Evolutionary conservation across 2,113 vertebrate species (phyloP).

Genomic region (Platysteira castanea): DNA sequence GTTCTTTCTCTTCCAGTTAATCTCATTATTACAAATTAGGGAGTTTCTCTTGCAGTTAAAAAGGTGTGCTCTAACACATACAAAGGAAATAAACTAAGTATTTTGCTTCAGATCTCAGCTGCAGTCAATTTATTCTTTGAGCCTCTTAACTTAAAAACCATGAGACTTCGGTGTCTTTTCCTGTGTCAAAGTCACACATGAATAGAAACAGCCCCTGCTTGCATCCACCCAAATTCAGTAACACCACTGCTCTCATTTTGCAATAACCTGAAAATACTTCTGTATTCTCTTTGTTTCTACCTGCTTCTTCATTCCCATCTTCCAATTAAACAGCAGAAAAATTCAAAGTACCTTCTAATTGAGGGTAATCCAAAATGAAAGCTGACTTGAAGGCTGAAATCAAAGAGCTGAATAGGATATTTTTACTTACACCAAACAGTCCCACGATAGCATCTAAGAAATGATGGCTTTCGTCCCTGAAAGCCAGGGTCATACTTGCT

Average conservation of each 20-base stretch:
- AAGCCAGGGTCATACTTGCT: not conserved
- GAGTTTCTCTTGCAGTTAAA: not conserved
- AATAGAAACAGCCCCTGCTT: not conserved
- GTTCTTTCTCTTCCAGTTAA: constrained; percentile 1
- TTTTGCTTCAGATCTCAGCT: constrained; percentile 45
- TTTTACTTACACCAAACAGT: not conserved
- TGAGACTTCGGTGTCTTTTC: not conserved
- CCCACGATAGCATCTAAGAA: not conserved
- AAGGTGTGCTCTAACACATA: not conserved
- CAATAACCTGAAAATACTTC: constrained; percentile 7
- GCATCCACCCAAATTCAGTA: not conserved
- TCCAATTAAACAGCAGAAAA: not conserved
- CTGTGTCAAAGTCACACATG: not conserved
- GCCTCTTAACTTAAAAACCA: not conserved
- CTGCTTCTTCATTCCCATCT: not conserved
- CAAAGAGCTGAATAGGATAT: not conserved
- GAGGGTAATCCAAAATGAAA: constrained; percentile 26
- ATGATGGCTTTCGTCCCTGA: not conserved
- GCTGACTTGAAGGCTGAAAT: not conserved
- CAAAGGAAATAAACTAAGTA: constrained; percentile 38
- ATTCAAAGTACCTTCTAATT: constrained; percentile 10
- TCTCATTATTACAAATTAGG: constrained; percentile 41
- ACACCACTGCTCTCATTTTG: not conserved
- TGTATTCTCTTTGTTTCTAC: constrained; percentile 26
- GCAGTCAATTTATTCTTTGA: constrained; percentile 34